Conservation (phyloP, 64 coral and sea anemone species). For the Montipora sp. region DNA sequence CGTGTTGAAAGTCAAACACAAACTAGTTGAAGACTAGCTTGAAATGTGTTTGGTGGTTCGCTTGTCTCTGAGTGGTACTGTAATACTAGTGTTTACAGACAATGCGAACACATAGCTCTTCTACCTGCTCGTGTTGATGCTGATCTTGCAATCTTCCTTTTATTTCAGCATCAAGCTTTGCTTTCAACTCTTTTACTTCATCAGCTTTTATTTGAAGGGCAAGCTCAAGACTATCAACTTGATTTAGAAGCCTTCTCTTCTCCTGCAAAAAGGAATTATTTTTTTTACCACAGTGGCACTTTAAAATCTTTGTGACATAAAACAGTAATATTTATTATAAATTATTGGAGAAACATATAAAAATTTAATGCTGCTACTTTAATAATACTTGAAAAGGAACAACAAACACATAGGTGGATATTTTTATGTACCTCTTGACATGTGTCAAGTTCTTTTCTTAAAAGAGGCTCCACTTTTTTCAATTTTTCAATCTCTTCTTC, state of each 20-base stretch:
- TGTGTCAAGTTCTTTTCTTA: slow-evolving; percentile 87
- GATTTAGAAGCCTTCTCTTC: slow-evolving; percentile 68
- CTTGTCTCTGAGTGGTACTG: too few species aligned
- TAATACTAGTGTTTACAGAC: background rate
- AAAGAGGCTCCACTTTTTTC: slow-evolving; percentile 91
- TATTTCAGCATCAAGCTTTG: slow-evolving; percentile 53
- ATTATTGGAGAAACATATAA: too few species aligned
- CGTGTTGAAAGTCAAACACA: too few species aligned
- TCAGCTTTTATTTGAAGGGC: slow-evolving; percentile 58
- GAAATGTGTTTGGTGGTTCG: too few species aligned
- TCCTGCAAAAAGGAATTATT: slow-evolving; percentile 15
- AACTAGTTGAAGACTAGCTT: too few species aligned
- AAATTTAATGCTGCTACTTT: too few species aligned
- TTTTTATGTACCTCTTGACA: slow-evolving; percentile 75
- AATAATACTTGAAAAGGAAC: too few species aligned
- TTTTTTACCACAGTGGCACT: too few species aligned
- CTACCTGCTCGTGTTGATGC: slow-evolving; percentile 61
- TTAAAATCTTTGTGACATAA: too few species aligned
- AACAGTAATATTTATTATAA: too few species aligned
- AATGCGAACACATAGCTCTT: background rate
- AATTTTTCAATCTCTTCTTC: slow-evolving; percentile 93
- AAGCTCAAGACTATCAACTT: slow-evolving; percentile 67
- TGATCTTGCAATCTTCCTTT: slow-evolving; percentile 52
- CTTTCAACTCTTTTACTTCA: slow-evolving; percentile 54
- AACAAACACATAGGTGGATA: too few species aligned